A percentile compares a stretch with the other conserved stretches of the same genome.
Evolutionary conservation across 1,140 invertebrate genomes (phyloP).

Genomic region (Leptinotarsa undecemlineata): DNA sequence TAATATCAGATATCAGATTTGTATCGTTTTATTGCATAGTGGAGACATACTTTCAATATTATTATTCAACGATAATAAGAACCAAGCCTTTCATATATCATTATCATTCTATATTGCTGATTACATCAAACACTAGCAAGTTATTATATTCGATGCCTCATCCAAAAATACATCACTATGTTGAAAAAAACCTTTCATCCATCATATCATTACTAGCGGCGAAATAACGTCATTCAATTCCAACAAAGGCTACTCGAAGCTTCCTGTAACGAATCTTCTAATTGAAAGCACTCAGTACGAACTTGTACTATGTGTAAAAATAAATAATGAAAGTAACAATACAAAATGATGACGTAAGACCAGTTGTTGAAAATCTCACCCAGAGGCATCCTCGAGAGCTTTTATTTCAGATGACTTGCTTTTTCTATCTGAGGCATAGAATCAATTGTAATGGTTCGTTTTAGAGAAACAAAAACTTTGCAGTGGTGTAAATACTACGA

Average conservation of each 20-base stretch:
- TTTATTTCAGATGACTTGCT: slow-evolving; percentile 31
- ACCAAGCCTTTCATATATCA: background rate
- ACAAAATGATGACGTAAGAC: slow-evolving; percentile 26
- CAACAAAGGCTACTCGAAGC: slow-evolving; percentile 15
- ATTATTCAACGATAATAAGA: background rate
- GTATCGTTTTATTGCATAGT: too few relatives aligned
- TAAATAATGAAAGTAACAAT: slow-evolving; percentile 30
- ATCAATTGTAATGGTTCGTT: slow-evolving; percentile 27
- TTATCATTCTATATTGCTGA: background rate
- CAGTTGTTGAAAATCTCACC: slow-evolving; percentile 30
- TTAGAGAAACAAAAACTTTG: slow-evolving; percentile 13
- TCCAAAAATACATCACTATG: background rate
- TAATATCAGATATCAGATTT: too few relatives aligned
- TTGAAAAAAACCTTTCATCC: slow-evolving; percentile 7
- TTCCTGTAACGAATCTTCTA: slow-evolving; percentile 22
- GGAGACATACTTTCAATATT: too few relatives aligned
- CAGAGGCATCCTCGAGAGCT: slow-evolving; percentile 11
- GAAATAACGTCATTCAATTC: slow-evolving; percentile 5
- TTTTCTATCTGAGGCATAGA: slow-evolving; percentile 22
- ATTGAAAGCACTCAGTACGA: slow-evolving; percentile 24
- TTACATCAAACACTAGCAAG: too few relatives aligned
- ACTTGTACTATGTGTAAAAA: slow-evolving; percentile 21
- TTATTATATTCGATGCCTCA: too few relatives aligned
- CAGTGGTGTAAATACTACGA: too few relatives aligned
- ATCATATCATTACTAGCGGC: slow-evolving; percentile 11